A percentile compares a stretch with the other conserved stretches of the same genome.
Conservation (phyloP, 2,888 invertebrate genomes). For the Cheilosia pagana region DNA sequence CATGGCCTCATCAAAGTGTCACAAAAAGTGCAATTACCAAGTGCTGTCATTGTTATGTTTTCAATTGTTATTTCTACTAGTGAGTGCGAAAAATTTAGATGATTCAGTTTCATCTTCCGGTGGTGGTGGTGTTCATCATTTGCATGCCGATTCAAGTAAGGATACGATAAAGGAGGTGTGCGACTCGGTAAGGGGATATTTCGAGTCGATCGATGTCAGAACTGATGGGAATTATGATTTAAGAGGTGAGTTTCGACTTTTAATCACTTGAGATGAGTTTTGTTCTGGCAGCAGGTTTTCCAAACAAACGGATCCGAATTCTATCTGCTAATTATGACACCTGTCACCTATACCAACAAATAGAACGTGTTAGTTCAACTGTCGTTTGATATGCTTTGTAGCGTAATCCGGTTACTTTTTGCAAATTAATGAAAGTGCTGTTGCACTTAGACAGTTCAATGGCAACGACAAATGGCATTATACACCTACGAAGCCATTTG, state of each 20-base stretch:
- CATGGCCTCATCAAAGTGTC: constrained; percentile 70
- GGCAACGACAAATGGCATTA: background rate
- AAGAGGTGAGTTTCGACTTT: constrained; percentile 79
- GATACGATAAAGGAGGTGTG: constrained; percentile 78
- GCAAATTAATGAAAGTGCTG: too few species aligned
- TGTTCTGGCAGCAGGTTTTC: background rate
- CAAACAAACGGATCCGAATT: background rate
- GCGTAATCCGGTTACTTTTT: too few species aligned
- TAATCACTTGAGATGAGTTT: background rate
- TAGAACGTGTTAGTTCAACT: too few species aligned
- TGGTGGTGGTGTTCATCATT: constrained; percentile 44
- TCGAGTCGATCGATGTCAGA: constrained; percentile 81
- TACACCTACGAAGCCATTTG: background rate
- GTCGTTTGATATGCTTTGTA: too few species aligned
- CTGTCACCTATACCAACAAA: background rate
- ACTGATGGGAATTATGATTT: constrained; percentile 80
- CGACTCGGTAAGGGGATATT: constrained; percentile 80
- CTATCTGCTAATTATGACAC: background rate
- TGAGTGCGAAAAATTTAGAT: constrained; percentile 66
- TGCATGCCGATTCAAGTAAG: constrained; percentile 65
- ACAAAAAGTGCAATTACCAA: constrained; percentile 71
- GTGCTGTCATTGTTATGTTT: constrained; percentile 66
- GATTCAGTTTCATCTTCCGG: constrained; percentile 36
- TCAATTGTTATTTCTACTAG: constrained; percentile 61
- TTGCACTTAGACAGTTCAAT: background rate